phyloP scores from a whole-genome alignment of 2,888 invertebrate species.

The Polia nebulosa region DNA sequence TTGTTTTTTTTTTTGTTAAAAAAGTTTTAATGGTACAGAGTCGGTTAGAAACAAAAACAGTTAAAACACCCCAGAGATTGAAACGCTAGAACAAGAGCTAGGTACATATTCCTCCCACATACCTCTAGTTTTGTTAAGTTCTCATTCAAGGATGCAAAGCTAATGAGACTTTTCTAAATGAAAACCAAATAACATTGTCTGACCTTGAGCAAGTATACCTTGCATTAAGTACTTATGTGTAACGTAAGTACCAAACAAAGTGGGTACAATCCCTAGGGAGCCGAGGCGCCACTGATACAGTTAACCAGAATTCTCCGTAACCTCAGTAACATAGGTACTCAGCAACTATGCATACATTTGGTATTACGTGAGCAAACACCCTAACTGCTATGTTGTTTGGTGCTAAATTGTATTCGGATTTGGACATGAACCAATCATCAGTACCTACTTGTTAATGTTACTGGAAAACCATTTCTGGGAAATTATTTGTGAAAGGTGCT shows the following conservation, averaged over 20 bases:
- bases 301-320: not conserved
- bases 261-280: constrained; percentile 5
- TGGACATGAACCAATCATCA: not conserved
- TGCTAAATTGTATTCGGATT: not conserved
- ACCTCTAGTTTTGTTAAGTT: not conserved
- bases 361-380: constrained; percentile 2
- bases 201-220: not conserved
- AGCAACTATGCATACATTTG: not conserved
- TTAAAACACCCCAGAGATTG: too few species aligned
- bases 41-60: too few species aligned
- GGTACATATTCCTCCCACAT: not conserved
- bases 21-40: too few species aligned
- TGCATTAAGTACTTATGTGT: not conserved
- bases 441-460: not conserved
- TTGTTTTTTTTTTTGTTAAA: too few species aligned
- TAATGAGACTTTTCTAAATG: not conserved
- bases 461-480: not conserved
- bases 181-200: constrained; percentile 1
- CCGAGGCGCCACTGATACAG: constrained; percentile 11
- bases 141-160: not conserved
- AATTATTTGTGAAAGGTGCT: too few species aligned
- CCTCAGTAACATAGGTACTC: not conserved
- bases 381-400: too few species aligned
- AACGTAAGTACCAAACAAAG: not conserved
- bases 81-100: too few species aligned